Evolutionary conservation across 2,797 vertebrate species (phyloP).

Genomic region (Miichthys miiuy): DNA sequence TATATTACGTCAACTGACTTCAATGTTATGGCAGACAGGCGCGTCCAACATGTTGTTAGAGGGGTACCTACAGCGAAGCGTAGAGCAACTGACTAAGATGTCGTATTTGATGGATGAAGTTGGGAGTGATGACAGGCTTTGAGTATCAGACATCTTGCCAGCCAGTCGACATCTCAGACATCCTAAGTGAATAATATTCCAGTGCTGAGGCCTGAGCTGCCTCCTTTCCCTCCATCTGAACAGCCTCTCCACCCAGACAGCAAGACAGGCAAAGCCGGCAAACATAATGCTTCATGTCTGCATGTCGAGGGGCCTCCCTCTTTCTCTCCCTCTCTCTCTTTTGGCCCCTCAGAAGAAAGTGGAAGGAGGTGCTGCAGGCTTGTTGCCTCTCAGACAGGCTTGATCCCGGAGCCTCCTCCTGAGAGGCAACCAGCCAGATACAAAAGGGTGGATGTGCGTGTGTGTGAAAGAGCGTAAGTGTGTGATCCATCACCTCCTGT

Average conservation of each 20-base stretch:
- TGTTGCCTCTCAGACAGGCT: constrained; percentile 13
- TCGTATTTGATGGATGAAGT: too few relatives aligned
- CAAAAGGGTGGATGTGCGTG: constrained; percentile 18
- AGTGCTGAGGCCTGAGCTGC: background rate
- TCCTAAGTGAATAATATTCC: constrained; percentile 4
- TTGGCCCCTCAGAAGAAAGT: constrained; percentile 10
- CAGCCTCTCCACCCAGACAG: constrained; percentile 35
- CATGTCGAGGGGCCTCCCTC: constrained; percentile 30
- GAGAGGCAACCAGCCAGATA: constrained; percentile 25
- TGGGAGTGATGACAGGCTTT: background rate
- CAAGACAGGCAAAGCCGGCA: constrained; percentile 14
- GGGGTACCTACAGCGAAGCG: too few relatives aligned
- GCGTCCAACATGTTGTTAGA: too few relatives aligned
- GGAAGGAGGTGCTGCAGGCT: constrained; percentile 23
- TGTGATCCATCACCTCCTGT: constrained; percentile 17
- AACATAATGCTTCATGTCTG: constrained; percentile 16
- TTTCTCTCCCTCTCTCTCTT: background rate
- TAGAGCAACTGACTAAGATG: too few relatives aligned
- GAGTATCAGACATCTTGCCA: background rate
- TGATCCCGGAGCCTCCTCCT: constrained; percentile 53
- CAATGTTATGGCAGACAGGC: too few relatives aligned
- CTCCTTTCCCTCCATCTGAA: constrained; percentile 17
- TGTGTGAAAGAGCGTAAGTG: background rate
- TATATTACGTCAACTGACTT: too few relatives aligned
- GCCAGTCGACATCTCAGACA: background rate